Evolutionary conservation across 2,797 vertebrate genomes (phyloP).

Genomic region (Sebastes oblongus): DNA sequence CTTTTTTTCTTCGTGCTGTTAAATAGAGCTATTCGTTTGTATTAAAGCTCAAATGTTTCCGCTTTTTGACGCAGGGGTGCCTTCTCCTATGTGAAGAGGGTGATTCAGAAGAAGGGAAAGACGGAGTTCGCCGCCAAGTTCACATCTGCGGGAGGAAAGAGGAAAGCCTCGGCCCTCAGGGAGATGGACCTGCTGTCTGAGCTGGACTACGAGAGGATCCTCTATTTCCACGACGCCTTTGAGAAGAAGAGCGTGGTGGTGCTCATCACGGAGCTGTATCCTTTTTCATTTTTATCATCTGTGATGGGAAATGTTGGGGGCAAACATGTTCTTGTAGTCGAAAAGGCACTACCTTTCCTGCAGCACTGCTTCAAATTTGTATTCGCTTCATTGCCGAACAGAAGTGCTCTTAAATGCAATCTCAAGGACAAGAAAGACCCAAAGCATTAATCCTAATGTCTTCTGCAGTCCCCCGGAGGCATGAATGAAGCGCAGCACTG

Average conservation of each 20-base stretch:
- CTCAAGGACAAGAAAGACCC: slow-evolving; percentile 43
- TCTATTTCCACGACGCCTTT: slow-evolving; percentile 94
- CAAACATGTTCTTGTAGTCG: background rate
- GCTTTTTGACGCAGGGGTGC: slow-evolving; percentile 82
- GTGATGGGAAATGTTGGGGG: background rate
- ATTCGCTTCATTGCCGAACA: background rate
- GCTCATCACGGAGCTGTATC: slow-evolving; percentile 96
- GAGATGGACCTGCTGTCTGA: slow-evolving; percentile 90
- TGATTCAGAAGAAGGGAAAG: slow-evolving; percentile 86
- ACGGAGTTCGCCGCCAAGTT: slow-evolving; percentile 92
- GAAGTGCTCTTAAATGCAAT: slow-evolving; percentile 36
- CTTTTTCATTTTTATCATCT: slow-evolving; percentile 68
- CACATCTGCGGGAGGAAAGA: slow-evolving; percentile 86
- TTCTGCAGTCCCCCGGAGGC: slow-evolving; percentile 51
- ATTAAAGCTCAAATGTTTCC: background rate
- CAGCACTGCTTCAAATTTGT: background rate
- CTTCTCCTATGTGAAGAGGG: slow-evolving; percentile 93
- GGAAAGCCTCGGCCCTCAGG: slow-evolving; percentile 83
- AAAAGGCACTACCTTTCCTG: background rate
- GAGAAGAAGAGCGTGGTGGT: slow-evolving; percentile 92
- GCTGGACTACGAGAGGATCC: slow-evolving; percentile 87
- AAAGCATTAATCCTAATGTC: slow-evolving; percentile 57
- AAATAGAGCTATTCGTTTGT: background rate
- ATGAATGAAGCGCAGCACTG: slow-evolving; percentile 51
- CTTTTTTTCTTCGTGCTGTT: background rate